Evolutionary conservation across 1,140 invertebrate genomes (phyloP), one percentile per base, ranked within the genome.

Genomic region (Acromyrmex heyeri): DNA sequence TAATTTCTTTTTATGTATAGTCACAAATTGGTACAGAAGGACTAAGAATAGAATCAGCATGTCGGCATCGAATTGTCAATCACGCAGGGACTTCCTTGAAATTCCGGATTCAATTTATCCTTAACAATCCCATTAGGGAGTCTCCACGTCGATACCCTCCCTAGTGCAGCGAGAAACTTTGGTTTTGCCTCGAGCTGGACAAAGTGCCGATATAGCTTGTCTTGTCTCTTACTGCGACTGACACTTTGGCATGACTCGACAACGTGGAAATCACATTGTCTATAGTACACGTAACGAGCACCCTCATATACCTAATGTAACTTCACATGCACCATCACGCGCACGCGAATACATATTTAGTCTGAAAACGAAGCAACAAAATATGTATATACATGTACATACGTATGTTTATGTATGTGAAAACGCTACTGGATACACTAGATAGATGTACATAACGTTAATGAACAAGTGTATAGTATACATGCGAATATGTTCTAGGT

Each of bases 131-230:
- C 69, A 83, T 83, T 83, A 83, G 69, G 24, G 69, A 83, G 55
- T 50, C 69, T 44, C 69, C 55, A 30, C 67, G 38, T 75, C 69
- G 69, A 83, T 83, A 61, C 27, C 18, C 38, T n/a, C 27, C 18
- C 38, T 14, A 69, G 38, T 24, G 24, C 55, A 18, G 24, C 18
- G n/a, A 34, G 79, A 73, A 83, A 83, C 79, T 83, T 83, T 34
- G 55, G 44, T 73, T 83, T 61, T 61, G 79, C 69, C 69, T 61
- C 18, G 24, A 73, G 79, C 69, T 73, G 79, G 79, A 83, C 79
- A 83, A 83, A 83, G 79, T 83, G 69, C 69, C 79, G 79, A 83
- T 83, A 73, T 83, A 83, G 69, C 79, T 61, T 83, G 79, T 83
- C 79, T 83, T 73, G 79, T 83, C 79, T 83, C 69, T 83, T 73